phyloP scores from a whole-genome alignment of 2,797 vertebrate genomes.

The Holocentrus rufus region DNA sequence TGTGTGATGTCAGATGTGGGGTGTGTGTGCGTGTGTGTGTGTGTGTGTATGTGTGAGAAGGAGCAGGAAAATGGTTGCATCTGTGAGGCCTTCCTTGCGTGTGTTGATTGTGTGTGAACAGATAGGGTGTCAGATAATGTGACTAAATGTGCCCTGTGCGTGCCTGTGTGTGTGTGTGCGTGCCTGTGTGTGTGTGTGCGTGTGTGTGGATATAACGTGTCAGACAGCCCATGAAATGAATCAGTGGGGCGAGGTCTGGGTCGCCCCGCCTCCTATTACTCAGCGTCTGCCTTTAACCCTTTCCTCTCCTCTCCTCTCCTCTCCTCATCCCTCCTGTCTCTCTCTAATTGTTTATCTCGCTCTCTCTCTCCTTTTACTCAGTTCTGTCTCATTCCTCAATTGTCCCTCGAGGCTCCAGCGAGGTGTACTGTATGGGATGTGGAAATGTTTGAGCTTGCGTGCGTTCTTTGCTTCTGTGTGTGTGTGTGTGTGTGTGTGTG shows the following conservation, averaged over 20 bases:
- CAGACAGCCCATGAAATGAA: conserved; percentile 73
- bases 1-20: neutral
- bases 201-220: conserved; percentile 56
- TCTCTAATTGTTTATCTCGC: neutral
- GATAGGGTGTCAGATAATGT: conserved; percentile 46
- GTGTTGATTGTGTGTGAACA: conserved; percentile 44
- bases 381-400: conserved; percentile 4
- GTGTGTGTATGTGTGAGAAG: no score
- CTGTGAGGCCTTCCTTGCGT: conserved; percentile 38
- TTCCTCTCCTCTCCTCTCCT: conserved; percentile 21
- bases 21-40: conserved; percentile 27
- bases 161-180: conserved; percentile 14
- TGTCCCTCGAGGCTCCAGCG: conserved; percentile 8
- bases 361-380: conserved; percentile 3
- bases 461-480: no score
- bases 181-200: conserved; percentile 8
- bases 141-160: conserved; percentile 16
- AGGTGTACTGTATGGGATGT: conserved; percentile 16
- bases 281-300: conserved; percentile 52
- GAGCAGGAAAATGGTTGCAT: conserved; percentile 52
- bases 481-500: conserved; percentile 10
- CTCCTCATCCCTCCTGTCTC: neutral
- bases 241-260: conserved; percentile 78
- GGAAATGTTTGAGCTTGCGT: neutral
- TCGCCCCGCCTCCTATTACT: conserved; percentile 69